Conservation (phyloP, 2,888 invertebrate genomes). For the Onchidella celtica region DNA sequence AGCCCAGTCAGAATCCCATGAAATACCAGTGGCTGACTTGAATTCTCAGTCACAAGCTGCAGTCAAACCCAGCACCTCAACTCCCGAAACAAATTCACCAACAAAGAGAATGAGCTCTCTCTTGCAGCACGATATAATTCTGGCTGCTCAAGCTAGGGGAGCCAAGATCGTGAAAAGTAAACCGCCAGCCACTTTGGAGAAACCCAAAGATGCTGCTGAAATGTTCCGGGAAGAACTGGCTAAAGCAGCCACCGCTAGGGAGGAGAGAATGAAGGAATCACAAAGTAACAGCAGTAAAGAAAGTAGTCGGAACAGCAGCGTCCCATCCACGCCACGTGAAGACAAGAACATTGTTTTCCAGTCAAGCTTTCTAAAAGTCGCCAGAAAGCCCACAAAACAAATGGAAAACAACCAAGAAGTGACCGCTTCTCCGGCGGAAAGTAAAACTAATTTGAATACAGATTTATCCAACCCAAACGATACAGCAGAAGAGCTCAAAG, state of each 20-base stretch:
- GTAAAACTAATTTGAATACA: not conserved
- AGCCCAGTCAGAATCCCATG: not conserved
- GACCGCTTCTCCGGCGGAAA: not conserved
- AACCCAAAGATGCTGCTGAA: slow-evolving; percentile 67
- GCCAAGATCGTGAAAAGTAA: slow-evolving; percentile 59
- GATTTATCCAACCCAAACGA: not conserved
- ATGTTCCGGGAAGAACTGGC: slow-evolving; percentile 66
- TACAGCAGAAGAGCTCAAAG: not conserved
- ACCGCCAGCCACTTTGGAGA: slow-evolving; percentile 60
- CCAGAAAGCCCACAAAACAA: not conserved
- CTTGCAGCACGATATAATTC: slow-evolving; percentile 70
- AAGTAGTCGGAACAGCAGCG: not conserved
- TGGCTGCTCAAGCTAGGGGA: slow-evolving; percentile 64
- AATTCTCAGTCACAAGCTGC: not conserved
- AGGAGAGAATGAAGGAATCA: slow-evolving; percentile 9
- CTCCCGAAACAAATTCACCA: not conserved
- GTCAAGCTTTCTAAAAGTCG: not conserved
- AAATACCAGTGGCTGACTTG: not conserved
- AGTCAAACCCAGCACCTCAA: not conserved
- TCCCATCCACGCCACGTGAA: not conserved
- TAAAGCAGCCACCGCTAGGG: slow-evolving; percentile 54
- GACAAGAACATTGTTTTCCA: not conserved
- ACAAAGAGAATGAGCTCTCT: slow-evolving; percentile 61
- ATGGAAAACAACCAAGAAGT: not conserved
- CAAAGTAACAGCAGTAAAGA: not conserved